phyloP scores from a whole-genome alignment of 92 coral and sea anemone species.

The Palythoa caribaeorum region DNA sequence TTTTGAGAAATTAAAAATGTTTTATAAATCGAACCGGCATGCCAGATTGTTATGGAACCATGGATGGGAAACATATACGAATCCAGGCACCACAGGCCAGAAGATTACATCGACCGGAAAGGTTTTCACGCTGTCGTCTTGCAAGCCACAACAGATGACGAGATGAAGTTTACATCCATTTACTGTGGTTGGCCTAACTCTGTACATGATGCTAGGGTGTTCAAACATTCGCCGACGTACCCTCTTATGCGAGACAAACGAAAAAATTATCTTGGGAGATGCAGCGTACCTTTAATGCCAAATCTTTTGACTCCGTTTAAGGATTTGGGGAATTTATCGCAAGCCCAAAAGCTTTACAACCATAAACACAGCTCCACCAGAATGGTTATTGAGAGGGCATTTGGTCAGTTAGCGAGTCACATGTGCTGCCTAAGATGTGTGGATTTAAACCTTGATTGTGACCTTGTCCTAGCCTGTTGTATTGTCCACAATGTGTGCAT shows the following conservation, averaged over 20 bases:
- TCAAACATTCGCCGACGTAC: not conserved
- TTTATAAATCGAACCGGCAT: not conserved
- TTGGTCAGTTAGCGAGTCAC: too few relatives aligned
- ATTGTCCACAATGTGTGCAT: too few relatives aligned
- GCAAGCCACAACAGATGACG: not conserved
- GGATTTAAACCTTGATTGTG: too few relatives aligned
- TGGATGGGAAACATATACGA: not conserved
- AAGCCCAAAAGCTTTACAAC: not conserved
- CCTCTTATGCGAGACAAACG: not conserved
- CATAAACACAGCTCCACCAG: not conserved
- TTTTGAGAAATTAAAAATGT: not conserved
- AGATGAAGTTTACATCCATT: slow-evolving; percentile 1
- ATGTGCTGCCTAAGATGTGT: too few relatives aligned
- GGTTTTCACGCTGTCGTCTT: not conserved
- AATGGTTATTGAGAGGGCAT: too few relatives aligned
- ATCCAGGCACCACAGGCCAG: not conserved
- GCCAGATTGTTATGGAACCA: slow-evolving; percentile 4
- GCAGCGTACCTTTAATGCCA: not conserved
- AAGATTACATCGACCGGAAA: slow-evolving; percentile 6
- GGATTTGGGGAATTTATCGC: not conserved
- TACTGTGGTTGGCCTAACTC: not conserved
- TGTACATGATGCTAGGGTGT: not conserved
- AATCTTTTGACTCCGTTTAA: slow-evolving; percentile 13
- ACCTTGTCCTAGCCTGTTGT: too few relatives aligned
- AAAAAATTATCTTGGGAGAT: not conserved